phyloP scores from a whole-genome alignment of 2,888 invertebrate genomes.

The Drosophila sordidula region DNA sequence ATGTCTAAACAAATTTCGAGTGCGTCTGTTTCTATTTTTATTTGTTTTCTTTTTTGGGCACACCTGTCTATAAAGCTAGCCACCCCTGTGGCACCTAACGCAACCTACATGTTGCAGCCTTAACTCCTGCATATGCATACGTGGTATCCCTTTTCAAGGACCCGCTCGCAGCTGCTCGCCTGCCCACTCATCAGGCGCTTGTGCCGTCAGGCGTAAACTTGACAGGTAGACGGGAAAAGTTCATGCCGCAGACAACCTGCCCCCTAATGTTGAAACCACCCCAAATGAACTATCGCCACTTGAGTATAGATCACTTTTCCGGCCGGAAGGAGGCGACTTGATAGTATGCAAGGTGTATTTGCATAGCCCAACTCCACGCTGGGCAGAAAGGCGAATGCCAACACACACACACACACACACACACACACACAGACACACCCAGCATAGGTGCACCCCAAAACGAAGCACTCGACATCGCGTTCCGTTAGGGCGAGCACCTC shows the following conservation, averaged over 20 bases:
- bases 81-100: slow-evolving; percentile 58
- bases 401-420: slow-evolving; percentile 26
- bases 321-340: slow-evolving; percentile 61
- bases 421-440: slow-evolving; percentile 6
- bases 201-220: slow-evolving; percentile 75
- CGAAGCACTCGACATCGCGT: slow-evolving; percentile 41
- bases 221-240: slow-evolving; percentile 74
- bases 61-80: slow-evolving; percentile 69
- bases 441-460: slow-evolving; percentile 35
- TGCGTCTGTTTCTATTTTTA: slow-evolving; percentile 15
- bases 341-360: slow-evolving; percentile 71
- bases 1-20: slow-evolving; percentile 62
- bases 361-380: slow-evolving; percentile 48
- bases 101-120: slow-evolving; percentile 47
- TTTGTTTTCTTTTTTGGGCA: slow-evolving; percentile 24
- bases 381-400: slow-evolving; percentile 33
- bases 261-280: slow-evolving; percentile 47
- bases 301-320: slow-evolving; percentile 68
- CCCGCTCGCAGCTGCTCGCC: slow-evolving; percentile 59
- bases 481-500: slow-evolving; percentile 57
- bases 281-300: slow-evolving; percentile 53
- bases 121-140: slow-evolving; percentile 25
- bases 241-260: slow-evolving; percentile 22
- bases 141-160: slow-evolving; percentile 64
- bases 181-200: slow-evolving; percentile 48